Evolutionary conservation across 2,797 vertebrate species (phyloP).

Genomic region (Antennarius maculatus): DNA sequence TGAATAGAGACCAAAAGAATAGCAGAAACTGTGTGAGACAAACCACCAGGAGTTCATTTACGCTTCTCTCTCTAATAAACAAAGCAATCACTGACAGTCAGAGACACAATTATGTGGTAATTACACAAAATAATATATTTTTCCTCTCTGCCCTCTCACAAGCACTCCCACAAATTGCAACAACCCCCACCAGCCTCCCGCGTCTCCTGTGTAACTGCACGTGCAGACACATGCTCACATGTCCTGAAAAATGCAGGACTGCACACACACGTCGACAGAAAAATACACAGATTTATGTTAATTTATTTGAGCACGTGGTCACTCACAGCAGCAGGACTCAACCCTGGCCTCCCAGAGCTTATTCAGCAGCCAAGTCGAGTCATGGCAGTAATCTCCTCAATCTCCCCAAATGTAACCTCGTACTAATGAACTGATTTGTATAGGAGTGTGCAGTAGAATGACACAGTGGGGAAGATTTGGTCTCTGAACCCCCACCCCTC

Average conservation of each 20-base stretch:
- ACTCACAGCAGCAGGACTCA: conserved; percentile 25
- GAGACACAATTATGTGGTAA: conserved; percentile 74
- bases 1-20: conserved; percentile 35
- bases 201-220: conserved; percentile 23
- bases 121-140: conserved; percentile 78
- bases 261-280: conserved; percentile 28
- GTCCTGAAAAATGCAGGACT: conserved; percentile 23
- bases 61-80: conserved; percentile 65
- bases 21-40: conserved; percentile 26
- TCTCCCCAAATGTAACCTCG: conserved; percentile 60
- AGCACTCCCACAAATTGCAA: conserved; percentile 56
- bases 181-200: conserved; percentile 29
- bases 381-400: conserved; percentile 75
- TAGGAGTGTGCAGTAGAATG: conserved; percentile 51
- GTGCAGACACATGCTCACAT: conserved; percentile 17
- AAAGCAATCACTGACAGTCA: conserved; percentile 72
- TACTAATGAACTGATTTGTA: conserved; percentile 75
- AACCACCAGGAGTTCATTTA: conserved; percentile 55
- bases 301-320: conserved; percentile 37
- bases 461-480: conserved; percentile 40
- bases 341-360: conserved; percentile 49
- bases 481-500: conserved; percentile 22
- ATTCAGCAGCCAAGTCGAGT: conserved; percentile 76
- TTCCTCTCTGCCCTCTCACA: conserved; percentile 62
- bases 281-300: conserved; percentile 49